A percentile compares a stretch with the other conserved stretches of the same genome.
phyloP scores from a whole-genome alignment of 2,797 vertebrate genomes.

The Pangasius djambal region DNA sequence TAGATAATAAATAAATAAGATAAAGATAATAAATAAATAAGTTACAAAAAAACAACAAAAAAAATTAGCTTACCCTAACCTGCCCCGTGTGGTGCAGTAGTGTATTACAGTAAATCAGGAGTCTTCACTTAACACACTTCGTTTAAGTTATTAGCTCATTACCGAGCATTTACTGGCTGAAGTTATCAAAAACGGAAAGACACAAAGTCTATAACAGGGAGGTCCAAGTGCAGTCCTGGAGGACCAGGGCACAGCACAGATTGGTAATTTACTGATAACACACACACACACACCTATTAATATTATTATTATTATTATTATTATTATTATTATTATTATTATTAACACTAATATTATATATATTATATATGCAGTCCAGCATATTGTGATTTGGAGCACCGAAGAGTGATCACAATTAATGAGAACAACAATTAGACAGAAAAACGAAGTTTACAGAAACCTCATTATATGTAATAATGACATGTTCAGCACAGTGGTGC shows the following conservation, averaged over 20 bases:
- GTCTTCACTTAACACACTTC: not conserved
- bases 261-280: not conserved
- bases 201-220: not conserved
- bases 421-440: not conserved
- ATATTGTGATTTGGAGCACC: constrained; percentile 5
- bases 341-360: not conserved
- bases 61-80: no score
- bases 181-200: not conserved
- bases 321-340: no score
- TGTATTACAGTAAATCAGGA: not conserved
- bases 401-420: not conserved
- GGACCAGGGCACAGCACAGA: not conserved
- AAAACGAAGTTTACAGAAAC: not conserved
- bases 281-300: not conserved
- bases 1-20: no score
- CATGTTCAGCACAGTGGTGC: not conserved
- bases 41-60: no score
- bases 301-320: no score
- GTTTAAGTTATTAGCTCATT: not conserved
- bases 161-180: not conserved
- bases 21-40: not conserved
- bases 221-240: not conserved
- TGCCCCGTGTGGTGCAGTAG: not conserved
- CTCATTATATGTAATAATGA: not conserved
- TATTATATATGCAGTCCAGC: constrained; percentile 7